Base-by-base conservation (phyloP, 2,113 vertebrate species). In the Ranitomeya variabilis region DNA sequence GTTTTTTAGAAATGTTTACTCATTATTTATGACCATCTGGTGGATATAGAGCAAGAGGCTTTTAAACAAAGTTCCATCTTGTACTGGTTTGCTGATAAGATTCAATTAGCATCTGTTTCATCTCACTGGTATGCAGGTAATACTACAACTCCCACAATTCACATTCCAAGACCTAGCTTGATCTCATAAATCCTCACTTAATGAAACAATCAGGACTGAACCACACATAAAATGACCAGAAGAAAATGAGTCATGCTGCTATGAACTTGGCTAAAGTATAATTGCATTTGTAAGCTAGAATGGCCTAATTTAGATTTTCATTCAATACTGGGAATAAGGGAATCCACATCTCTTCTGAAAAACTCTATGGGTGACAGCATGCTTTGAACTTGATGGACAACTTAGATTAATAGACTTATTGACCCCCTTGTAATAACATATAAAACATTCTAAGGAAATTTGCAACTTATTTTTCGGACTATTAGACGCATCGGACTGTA, bases 101-200 rank as follows among this genome's bases (percentile, higher is more conserved):
- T 23, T 16, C 59, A 84, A 89, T 84, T 89, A 89, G 57, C 69
- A 62, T 84, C 73, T 84, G 81, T 81, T 89, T 89, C 87, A 84
- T 78, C 87, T 89, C 87, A 84, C 87, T 89, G 87, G 81, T 89
- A 89, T 89, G 87, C 81, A 89, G 87, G 87, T 89, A 88, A 55
- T 88, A 78, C 86, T 82, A 57, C 81, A 67, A 64, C 87, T 84
- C 87, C 81, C 66, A 74, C 37, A 67, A 52, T 84, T 84, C 64
- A 57, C 80, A 89, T 89, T 89, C 81, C 87, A 81, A 84, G 81
- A 77, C 81, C 66, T 64, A 37, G 60, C 73, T 16, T 84, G 80
- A 67, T 88, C 80, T 64, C 87, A 88, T 88, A 83, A 88, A 88
- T 88, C 57, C 80, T 88, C 80, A 52, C 26, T 83, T 88, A 88